Conservation (phyloP, 2,113 vertebrate species). For the Anser cygnoides region DNA sequence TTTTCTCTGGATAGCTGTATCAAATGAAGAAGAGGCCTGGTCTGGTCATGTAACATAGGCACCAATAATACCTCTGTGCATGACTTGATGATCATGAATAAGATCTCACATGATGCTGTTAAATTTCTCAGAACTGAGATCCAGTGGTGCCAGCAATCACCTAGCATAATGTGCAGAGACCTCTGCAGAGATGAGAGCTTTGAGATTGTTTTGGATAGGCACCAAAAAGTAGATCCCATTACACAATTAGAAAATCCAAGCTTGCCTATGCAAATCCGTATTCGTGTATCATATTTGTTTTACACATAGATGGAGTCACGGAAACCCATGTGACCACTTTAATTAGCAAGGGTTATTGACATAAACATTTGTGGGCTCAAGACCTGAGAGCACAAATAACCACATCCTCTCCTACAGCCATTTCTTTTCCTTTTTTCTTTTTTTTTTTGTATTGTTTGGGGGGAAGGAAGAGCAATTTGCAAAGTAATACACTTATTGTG, state of each 20-base stretch:
- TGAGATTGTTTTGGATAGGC: not conserved
- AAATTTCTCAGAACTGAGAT: not conserved
- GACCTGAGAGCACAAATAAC: not conserved
- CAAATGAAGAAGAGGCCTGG: not conserved
- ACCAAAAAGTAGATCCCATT: not conserved
- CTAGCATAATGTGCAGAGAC: not conserved
- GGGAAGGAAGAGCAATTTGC: slow-evolving; percentile 41
- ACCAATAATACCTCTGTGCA: not conserved
- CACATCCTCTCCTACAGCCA: not conserved
- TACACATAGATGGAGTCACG: not conserved
- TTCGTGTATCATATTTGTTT: not conserved
- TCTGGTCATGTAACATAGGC: not conserved
- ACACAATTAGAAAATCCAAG: not conserved
- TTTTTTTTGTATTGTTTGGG: not conserved
- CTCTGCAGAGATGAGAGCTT: not conserved
- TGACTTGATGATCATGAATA: not conserved
- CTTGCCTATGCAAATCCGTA: not conserved
- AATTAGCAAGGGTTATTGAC: not conserved
- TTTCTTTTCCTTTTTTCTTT: not conserved
- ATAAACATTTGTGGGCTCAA: not conserved
- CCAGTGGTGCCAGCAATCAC: not conserved
- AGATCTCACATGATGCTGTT: not conserved
- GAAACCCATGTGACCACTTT: not conserved
- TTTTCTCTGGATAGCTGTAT: not conserved
- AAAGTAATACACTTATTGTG: slow-evolving; percentile 34